These are phyloP conservation scores for Ichneumoninae sp. DNA, from an alignment of 2,888 invertebrate species.

Conservation along the genomic window DNA sequence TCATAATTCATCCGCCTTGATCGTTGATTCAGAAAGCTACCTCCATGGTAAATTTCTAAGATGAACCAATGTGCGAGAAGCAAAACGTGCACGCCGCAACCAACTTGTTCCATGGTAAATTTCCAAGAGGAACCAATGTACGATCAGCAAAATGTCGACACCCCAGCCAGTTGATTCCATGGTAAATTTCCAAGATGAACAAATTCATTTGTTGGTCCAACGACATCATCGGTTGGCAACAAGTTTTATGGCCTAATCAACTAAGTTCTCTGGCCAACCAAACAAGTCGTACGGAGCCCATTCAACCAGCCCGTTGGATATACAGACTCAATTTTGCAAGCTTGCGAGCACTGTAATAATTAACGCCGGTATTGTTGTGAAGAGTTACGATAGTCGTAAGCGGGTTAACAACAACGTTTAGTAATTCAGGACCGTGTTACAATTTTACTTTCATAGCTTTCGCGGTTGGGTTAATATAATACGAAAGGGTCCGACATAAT, in stretches of 20 bases:
- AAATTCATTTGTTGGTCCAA: background rate
- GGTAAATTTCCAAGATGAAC: too few relatives aligned
- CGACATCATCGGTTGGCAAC: background rate
- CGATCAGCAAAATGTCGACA: too few relatives aligned
- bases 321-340: background rate
- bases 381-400: background rate
- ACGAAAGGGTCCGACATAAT: slow-evolving; percentile 24
- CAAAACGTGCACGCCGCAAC: too few relatives aligned
- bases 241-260: background rate
- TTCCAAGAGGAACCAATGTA: too few relatives aligned
- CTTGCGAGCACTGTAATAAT: background rate
- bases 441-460: slow-evolving; percentile 30
- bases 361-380: background rate
- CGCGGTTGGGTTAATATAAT: slow-evolving; percentile 38
- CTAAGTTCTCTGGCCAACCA: background rate
- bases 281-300: background rate
- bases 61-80: too few relatives aligned
- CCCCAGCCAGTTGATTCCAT: too few relatives aligned
- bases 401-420: slow-evolving; percentile 2
- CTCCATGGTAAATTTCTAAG: background rate
- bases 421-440: slow-evolving; percentile 34
- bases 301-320: background rate
- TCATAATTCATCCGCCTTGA: background rate
- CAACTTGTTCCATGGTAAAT: too few relatives aligned
- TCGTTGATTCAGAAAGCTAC: background rate